These are phyloP conservation scores for Bucorvus abyssinicus DNA, from an alignment of 2,797 vertebrate genomes.

Conservation along the genomic window DNA sequence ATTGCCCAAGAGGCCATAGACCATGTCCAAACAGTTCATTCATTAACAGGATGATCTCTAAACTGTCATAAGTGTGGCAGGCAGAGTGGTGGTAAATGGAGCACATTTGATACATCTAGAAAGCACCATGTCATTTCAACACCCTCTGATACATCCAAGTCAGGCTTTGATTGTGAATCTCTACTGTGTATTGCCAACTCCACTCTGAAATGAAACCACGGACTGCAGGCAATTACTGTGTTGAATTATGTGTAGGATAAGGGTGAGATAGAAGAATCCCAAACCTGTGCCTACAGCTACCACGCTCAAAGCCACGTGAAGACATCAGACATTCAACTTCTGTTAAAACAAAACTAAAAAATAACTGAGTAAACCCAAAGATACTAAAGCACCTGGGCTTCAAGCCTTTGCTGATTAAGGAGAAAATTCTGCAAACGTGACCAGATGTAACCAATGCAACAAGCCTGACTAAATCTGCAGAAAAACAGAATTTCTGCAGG, in stretches of 20 bases:
- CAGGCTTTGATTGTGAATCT: neutral
- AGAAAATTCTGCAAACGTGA: neutral
- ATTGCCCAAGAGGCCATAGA: conserved; percentile 64
- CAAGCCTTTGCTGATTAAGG: neutral
- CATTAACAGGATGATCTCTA: conserved; percentile 39
- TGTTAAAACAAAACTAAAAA: neutral
- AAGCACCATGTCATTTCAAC: neutral
- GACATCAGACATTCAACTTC: neutral
- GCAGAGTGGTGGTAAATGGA: conserved; percentile 1
- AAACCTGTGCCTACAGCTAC: neutral
- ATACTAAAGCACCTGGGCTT: neutral
- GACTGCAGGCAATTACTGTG: neutral
- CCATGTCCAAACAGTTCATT: conserved; percentile 62
- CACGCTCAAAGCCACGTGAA: neutral
- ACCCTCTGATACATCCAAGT: neutral
- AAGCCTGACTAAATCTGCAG: neutral
- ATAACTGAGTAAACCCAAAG: neutral
- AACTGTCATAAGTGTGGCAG: neutral
- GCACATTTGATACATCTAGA: neutral
- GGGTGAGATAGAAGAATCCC: neutral
- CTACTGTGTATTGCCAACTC: neutral
- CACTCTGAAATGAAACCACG: neutral
- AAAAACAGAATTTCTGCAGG: neutral
- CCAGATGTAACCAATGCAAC: neutral
- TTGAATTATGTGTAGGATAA: neutral